Evolutionary conservation across 2,113 vertebrate genomes (phyloP).

Genomic region (Myrmecophaga tridactyla): DNA sequence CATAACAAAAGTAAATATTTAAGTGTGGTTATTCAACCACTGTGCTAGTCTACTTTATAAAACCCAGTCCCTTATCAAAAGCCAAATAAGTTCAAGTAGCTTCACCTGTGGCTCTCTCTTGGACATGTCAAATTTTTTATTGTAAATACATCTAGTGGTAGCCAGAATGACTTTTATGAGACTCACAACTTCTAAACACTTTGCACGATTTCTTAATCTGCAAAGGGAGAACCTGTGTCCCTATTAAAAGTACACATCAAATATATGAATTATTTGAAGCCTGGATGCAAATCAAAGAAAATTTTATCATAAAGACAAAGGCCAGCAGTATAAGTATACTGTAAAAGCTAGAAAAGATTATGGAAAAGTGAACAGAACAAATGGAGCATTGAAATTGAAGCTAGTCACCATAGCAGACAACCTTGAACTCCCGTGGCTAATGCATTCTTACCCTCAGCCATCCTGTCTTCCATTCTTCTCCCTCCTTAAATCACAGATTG

Average conservation of each 20-base stretch:
- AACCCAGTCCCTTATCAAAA: too few species aligned
- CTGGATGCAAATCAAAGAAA: too few species aligned
- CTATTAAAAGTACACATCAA: too few species aligned
- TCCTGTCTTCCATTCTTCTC: neutral
- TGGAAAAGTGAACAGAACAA: neutral
- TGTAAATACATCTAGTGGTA: neutral
- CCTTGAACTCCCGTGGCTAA: neutral
- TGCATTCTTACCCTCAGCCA: neutral
- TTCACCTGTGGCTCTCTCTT: neutral
- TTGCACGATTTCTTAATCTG: neutral
- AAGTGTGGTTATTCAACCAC: neutral
- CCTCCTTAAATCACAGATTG: neutral
- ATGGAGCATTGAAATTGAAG: neutral
- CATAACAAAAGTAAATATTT: too few species aligned
- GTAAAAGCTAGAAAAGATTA: neutral
- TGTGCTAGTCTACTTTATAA: too few species aligned
- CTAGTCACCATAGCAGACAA: neutral
- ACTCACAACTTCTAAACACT: neutral
- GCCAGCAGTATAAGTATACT: too few species aligned
- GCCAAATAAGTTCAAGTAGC: neutral
- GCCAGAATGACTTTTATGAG: neutral
- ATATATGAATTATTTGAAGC: too few species aligned
- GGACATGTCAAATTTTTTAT: neutral
- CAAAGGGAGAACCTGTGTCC: too few species aligned
- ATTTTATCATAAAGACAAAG: too few species aligned